Conservation (phyloP, 2,797 vertebrate species). For the Anableps anableps region DNA sequence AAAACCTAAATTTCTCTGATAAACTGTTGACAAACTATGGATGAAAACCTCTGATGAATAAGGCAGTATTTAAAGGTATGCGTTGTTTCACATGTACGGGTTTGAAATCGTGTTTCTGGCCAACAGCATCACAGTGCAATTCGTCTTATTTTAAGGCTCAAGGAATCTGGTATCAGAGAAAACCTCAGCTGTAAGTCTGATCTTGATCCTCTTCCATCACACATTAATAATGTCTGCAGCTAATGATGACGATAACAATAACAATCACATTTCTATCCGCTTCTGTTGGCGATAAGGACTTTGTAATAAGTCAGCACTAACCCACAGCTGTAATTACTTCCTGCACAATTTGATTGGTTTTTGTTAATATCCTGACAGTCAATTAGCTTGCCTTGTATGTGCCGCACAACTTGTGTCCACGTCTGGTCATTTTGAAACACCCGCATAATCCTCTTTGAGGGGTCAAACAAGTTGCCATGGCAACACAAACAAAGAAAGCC, state of each 20-base stretch:
- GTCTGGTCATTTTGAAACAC: conserved; percentile 54
- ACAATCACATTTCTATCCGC: conserved; percentile 37
- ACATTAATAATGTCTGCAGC: conserved; percentile 12
- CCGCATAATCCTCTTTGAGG: conserved; percentile 57
- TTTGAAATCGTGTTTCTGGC: not conserved
- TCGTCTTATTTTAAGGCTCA: not conserved
- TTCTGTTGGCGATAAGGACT: conserved; percentile 18
- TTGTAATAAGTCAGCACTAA: conserved; percentile 15
- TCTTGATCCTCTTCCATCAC: not conserved
- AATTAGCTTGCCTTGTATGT: conserved; percentile 36
- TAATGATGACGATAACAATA: conserved; percentile 6
- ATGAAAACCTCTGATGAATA: not conserved
- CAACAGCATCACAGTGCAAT: not conserved
- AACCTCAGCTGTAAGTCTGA: not conserved
- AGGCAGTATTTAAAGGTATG: not conserved
- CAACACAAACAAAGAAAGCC: conserved; percentile 1
- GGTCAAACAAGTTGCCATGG: conserved; percentile 10
- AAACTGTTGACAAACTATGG: not conserved
- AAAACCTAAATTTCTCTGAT: not conserved
- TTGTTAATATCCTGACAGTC: conserved; percentile 50
- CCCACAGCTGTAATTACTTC: conserved; percentile 42
- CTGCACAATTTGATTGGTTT: conserved; percentile 44
- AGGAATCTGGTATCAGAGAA: not conserved
- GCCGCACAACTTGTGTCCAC: conserved; percentile 13
- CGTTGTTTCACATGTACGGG: not conserved